A percentile compares a stretch with the other conserved stretches of the same genome.
These are phyloP conservation scores for Melospiza melodia DNA, from an alignment of 2,113 vertebrate genomes.

Conservation along the genomic window DNA sequence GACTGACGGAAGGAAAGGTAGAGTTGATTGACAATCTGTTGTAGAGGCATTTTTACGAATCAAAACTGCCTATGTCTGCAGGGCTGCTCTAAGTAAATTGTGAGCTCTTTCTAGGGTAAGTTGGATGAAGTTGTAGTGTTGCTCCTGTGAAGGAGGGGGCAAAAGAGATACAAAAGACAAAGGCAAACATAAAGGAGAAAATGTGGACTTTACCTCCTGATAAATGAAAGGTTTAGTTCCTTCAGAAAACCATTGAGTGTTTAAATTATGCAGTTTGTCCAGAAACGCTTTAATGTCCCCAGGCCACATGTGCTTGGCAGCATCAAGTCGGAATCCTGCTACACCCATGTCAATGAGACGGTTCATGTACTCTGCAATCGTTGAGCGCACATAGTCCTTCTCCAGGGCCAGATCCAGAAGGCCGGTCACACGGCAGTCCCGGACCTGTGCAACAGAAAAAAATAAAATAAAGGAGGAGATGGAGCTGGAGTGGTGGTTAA, in stretches of 20 bases:
- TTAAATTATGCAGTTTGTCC: not conserved
- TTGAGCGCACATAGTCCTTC: constrained; percentile 86
- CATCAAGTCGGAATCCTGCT: constrained; percentile 86
- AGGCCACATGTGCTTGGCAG: constrained; percentile 19
- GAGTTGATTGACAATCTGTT: too few relatives aligned
- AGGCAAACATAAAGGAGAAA: too few relatives aligned
- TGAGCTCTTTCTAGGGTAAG: too few relatives aligned
- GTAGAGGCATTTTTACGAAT: too few relatives aligned
- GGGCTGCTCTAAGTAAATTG: too few relatives aligned
- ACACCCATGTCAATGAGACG: constrained; percentile 86
- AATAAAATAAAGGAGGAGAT: not conserved
- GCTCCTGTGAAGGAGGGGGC: too few relatives aligned
- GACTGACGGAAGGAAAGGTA: too few relatives aligned
- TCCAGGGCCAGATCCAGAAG: constrained; percentile 82
- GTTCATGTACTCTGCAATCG: constrained; percentile 80
- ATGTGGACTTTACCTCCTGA: too few relatives aligned
- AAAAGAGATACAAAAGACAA: too few relatives aligned
- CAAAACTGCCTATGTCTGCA: too few relatives aligned
- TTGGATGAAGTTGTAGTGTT: too few relatives aligned
- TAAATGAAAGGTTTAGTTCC: not conserved
- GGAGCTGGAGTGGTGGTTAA: not conserved
- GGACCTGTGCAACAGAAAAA: constrained; percentile 65
- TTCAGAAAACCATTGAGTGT: not conserved
- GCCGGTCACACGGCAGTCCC: constrained; percentile 79
- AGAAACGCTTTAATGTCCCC: not conserved